Base-by-base conservation (phyloP, 2,797 vertebrate species). In the Enteromius treurensis region DNA sequence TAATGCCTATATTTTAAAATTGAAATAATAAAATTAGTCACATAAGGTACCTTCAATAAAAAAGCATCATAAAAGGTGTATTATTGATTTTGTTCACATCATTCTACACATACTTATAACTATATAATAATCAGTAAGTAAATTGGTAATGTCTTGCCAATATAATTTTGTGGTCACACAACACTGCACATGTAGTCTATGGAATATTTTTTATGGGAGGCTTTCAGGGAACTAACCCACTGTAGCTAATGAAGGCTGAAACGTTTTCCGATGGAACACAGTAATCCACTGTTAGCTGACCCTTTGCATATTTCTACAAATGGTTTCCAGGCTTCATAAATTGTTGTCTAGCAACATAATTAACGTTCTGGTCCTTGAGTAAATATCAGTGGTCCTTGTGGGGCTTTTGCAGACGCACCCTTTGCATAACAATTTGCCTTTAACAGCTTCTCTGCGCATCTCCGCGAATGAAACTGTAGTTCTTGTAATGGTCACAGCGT, bases 331-430 rank as follows among this genome's bases (percentile, higher is more conserved):
- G 90, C 85, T 90, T 89, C 88, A 81, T 85, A 92, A 91, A 91
- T 82, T 87, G 88, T 94, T 93, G 92, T 94, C 92, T 92, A 90
- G 93, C 94, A 95, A 95, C 94, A 90, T 82, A 83, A 87, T 90
- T 89, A 90, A 86, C 47, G 62, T 82, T 83, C 80, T 75, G 82
- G 73, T 51, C 53, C 26, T 13, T 86, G 73, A 86, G 91, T 86
- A 91, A 93, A 94, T 90, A 93, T 90, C 87, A 68, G 80, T 70
- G 62, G 86, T 51, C 58, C 81, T 77, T 68, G 73, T 74, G 69
- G 42, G 3, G 32, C 58, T 40, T 49, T 26, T 49, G 70, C 70
- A 49, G 26, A 37, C 13, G 17, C 19, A 69, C 65, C 47, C 80
- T 81, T 81, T 87, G 65, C 83, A 82, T 75, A 86, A 84, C 73